These are phyloP conservation scores for Chloroclysta siterata DNA, from an alignment of 2,888 invertebrate genomes.

Conservation along the genomic window DNA sequence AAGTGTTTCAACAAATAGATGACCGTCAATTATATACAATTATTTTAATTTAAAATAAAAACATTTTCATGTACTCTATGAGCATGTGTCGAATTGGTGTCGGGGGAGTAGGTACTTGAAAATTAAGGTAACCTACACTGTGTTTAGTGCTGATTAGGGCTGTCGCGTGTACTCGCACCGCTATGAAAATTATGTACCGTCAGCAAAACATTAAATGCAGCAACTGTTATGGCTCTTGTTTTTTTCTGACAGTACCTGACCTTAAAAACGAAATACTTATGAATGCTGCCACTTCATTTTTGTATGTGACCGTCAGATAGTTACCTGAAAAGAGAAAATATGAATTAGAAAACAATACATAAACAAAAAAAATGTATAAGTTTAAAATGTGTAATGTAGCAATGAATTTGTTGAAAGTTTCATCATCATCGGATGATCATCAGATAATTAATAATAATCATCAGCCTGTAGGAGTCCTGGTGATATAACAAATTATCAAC, in stretches of 20 bases:
- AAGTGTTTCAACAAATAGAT: too few species aligned
- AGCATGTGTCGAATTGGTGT: not conserved
- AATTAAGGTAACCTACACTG: slow-evolving; percentile 20
- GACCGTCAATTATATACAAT: too few species aligned
- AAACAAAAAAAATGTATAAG: not conserved
- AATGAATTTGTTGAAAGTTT: too few species aligned
- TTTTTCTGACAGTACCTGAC: slow-evolving; percentile 1
- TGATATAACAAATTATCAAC: too few species aligned
- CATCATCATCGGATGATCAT: too few species aligned
- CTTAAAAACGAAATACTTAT: slow-evolving; percentile 34
- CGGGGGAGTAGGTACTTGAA: not conserved
- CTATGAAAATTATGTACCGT: slow-evolving; percentile 3
- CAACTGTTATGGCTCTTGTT: not conserved
- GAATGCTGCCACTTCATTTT: slow-evolving; percentile 5
- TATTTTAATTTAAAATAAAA: too few species aligned
- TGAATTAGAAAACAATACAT: slow-evolving; percentile 22
- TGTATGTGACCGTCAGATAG: slow-evolving; percentile 23
- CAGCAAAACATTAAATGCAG: too few species aligned
- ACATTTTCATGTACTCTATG: not conserved
- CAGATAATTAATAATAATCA: too few species aligned
- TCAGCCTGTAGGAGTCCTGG: too few species aligned
- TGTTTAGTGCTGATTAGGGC: slow-evolving; percentile 35
- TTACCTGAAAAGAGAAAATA: slow-evolving; percentile 57
- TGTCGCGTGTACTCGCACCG: slow-evolving; percentile 12
- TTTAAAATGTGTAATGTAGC: too few species aligned